Conservation (phyloP, 2,113 vertebrate genomes). For the Stegostoma tigrinum region DNA sequence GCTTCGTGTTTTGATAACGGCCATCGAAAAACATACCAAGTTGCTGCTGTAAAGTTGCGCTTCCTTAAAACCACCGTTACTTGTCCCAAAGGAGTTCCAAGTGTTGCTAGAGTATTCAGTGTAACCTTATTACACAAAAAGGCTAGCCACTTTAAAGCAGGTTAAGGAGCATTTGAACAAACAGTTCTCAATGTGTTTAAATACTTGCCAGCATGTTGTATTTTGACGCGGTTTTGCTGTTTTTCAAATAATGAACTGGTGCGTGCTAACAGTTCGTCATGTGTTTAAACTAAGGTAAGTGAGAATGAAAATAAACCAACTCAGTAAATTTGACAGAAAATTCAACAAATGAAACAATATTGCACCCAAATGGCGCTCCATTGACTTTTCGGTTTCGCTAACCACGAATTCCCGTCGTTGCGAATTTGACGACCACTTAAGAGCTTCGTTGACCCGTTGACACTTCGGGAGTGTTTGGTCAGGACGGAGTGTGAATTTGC, state of each 20-base stretch:
- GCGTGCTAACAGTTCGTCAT: not conserved
- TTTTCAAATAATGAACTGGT: not conserved
- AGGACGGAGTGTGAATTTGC: slow-evolving; percentile 63
- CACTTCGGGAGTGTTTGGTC: slow-evolving; percentile 55
- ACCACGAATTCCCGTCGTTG: slow-evolving; percentile 60
- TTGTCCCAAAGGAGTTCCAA: not conserved
- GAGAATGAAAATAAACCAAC: slow-evolving; percentile 1
- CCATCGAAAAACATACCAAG: slow-evolving; percentile 50
- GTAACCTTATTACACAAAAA: not conserved
- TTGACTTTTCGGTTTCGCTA: not conserved
- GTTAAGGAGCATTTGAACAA: not conserved
- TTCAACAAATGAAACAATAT: slow-evolving; percentile 12
- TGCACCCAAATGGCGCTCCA: not conserved
- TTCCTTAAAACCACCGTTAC: not conserved
- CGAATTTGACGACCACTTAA: slow-evolving; percentile 57
- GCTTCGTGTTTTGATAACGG: slow-evolving; percentile 58
- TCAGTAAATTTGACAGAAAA: not conserved
- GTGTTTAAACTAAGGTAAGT: not conserved
- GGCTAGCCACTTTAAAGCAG: not conserved
- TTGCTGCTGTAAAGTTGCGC: not conserved
- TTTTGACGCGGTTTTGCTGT: not conserved
- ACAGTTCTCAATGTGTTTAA: not conserved
- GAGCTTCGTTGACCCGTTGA: slow-evolving; percentile 55
- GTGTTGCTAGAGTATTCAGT: not conserved
- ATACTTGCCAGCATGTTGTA: not conserved